phyloP scores from a whole-genome alignment of 2,888 invertebrate species.

The Trissoscelio sp. region DNA sequence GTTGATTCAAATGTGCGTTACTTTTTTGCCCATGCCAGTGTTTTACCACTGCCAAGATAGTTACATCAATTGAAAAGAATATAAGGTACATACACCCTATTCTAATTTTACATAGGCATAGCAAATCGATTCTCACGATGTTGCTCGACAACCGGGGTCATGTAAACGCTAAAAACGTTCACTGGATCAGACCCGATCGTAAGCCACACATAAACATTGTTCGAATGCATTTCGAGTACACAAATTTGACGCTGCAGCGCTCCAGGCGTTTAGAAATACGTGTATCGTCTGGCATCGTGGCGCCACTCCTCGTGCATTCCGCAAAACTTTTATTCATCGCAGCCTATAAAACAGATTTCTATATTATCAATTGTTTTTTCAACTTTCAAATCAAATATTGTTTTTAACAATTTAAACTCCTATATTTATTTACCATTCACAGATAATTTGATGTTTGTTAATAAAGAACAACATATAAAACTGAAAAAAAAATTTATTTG shows the following conservation, averaged over 20 bases:
- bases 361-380: background rate
- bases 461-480: no score
- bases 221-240: slow-evolving; percentile 37
- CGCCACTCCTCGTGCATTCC: slow-evolving; percentile 15
- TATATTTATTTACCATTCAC: no score
- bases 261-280: slow-evolving; percentile 11
- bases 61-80: slow-evolving; percentile 15
- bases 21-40: background rate
- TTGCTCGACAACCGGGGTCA: slow-evolving; percentile 47
- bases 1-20: background rate
- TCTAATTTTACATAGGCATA: slow-evolving; percentile 49
- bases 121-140: slow-evolving; percentile 55
- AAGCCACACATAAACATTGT: slow-evolving; percentile 46
- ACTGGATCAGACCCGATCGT: slow-evolving; percentile 32
- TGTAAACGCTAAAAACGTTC: slow-evolving; percentile 49
- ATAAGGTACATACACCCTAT: background rate
- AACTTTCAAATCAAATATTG: no score
- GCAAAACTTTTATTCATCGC: background rate
- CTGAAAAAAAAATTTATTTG: no score
- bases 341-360: slow-evolving; percentile 3
- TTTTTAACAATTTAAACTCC: no score
- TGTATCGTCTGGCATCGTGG: slow-evolving; percentile 6
- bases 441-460: no score
- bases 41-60: background rate
- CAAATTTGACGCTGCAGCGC: slow-evolving; percentile 41